A percentile compares a stretch with the other conserved stretches of the same genome.
phyloP scores from a whole-genome alignment of 2,113 vertebrate genomes.

The Athene noctua region DNA sequence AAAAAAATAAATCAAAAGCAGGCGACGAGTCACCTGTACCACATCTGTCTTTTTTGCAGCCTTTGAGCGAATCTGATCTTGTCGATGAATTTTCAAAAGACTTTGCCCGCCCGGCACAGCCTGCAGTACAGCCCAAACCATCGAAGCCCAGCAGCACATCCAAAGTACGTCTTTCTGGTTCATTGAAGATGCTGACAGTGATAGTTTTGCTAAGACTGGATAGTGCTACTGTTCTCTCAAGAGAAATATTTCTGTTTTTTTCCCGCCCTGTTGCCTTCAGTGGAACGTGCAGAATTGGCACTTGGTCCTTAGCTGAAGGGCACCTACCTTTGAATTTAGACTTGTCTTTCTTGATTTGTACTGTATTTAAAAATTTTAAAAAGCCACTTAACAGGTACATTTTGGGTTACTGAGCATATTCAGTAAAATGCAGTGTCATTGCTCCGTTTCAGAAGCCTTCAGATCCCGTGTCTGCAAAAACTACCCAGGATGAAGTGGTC shows the following conservation, averaged over 20 bases:
- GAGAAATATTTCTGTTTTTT: neutral
- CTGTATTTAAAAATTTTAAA: neutral
- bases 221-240: neutral
- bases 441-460: conserved; percentile 11
- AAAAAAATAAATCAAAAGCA: neutral
- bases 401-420: neutral
- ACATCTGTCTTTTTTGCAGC: conserved; percentile 21
- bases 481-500: conserved; percentile 7
- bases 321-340: neutral
- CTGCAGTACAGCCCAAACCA: conserved; percentile 9
- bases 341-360: neutral
- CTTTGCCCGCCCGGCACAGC: conserved; percentile 34
- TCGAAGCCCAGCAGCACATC: conserved; percentile 5
- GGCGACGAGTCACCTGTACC: neutral
- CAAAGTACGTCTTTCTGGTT: conserved; percentile 54
- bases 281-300: neutral
- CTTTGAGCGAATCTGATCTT: conserved; percentile 69
- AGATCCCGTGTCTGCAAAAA: neutral
- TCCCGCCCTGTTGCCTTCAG: accelerated
- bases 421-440: neutral
- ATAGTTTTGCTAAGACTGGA: neutral
- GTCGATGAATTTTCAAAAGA: conserved; percentile 73
- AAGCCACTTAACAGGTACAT: neutral
- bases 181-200: neutral
- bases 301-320: neutral